Evolutionary conservation across 2,888 invertebrate species (phyloP), one percentile per base, ranked within the genome.

Genomic region (Dryobotodes eremita): DNA sequence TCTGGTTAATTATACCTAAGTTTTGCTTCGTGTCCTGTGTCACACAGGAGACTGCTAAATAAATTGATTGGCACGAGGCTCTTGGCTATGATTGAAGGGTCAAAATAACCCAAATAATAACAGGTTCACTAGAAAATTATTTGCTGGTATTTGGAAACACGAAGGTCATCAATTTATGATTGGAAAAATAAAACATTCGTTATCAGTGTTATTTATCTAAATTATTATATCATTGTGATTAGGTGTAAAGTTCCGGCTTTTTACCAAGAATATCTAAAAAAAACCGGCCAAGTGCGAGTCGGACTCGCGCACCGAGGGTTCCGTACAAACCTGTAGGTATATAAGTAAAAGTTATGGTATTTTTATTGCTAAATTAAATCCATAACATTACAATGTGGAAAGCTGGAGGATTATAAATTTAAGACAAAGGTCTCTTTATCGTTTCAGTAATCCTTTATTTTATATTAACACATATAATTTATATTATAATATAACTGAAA

Each of bases 221-320:
- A 46, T 65, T 64, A 69, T 69, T 81, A 69, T 69, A 68, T 36
- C n/a, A 81, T 46, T 57, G 13, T 23, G 80, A 76, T 80, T 57
- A 76, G 7, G 17, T 26, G 69, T 65, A 26, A 70, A 76, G 36
- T 76, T 53, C 68, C 80, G 79, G 48, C 42, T 46, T 65, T n/a
- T 31, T 50, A 50, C 42, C 57, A 46, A 6, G 31, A 59, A 59
- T 36, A 36, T 36, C 31, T 36, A 36, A n/a, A n/a, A n/a, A n/a
- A n/a, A n/a, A n/a, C n/a, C n/a, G n/a, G n/a, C n/a, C n/a, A n/a
- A n/a, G n/a, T n/a, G n/a, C n/a, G n/a, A n/a, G n/a, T n/a, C n/a
- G n/a, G n/a, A n/a, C n/a, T n/a, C n/a, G n/a, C n/a, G n/a, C n/a
- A n/a, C n/a, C n/a, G n/a, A n/a, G n/a, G n/a, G n/a, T n/a, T n/a